Evolutionary conservation across 2,797 vertebrate genomes (phyloP).

Genomic region (Halcyon smyrnensis): DNA sequence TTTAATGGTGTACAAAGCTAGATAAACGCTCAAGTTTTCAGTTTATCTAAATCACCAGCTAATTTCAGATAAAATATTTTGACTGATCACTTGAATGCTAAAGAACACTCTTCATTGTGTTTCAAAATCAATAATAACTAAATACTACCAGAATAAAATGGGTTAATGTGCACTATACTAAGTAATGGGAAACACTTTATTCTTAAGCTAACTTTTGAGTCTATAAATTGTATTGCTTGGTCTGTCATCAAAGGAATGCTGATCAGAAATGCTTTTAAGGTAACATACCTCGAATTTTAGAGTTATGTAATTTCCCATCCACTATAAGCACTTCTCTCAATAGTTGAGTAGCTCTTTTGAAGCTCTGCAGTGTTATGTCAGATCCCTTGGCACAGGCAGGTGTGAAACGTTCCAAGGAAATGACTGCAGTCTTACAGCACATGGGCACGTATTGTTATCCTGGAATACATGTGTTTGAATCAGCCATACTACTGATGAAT

Average conservation of each 20-base stretch:
- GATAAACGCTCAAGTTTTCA: not conserved
- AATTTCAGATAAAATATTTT: not conserved
- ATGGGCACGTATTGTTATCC: accelerated
- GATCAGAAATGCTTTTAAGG: not conserved
- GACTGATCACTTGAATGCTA: not conserved
- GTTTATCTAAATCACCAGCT: not conserved
- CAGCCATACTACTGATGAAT: not conserved
- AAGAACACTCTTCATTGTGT: not conserved
- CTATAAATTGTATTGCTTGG: not conserved
- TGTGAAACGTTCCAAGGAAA: not conserved
- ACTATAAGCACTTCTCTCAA: accelerated
- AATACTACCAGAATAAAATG: not conserved
- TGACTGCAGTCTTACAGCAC: not conserved
- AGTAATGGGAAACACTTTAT: not conserved
- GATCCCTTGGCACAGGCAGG: not conserved
- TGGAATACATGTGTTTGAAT: not conserved
- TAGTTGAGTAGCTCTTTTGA: not conserved
- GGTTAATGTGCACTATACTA: not conserved
- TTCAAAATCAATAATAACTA: not conserved
- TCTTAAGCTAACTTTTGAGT: not conserved
- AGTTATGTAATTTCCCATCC: not conserved
- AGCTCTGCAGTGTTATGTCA: not conserved
- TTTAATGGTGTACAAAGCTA: not conserved
- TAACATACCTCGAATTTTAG: not conserved
- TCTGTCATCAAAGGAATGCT: not conserved